Evolutionary conservation across 2,113 vertebrate species (phyloP), one percentile per base, ranked within the genome.

Genomic region (Hoplias malabaricus): DNA sequence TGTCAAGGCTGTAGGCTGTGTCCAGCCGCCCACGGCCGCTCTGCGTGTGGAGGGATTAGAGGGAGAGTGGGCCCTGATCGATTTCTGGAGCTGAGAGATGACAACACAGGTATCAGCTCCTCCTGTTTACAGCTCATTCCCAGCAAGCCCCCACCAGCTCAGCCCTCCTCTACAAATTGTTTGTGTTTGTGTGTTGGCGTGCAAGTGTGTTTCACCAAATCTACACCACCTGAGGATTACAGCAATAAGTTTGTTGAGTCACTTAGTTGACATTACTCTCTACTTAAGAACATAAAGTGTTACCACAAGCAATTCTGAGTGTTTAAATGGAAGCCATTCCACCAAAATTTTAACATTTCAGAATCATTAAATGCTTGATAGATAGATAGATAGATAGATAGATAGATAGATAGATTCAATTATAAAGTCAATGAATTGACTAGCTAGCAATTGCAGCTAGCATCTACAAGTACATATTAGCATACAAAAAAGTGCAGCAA

Each of bases 31-130:
- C 71, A 70, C 74, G 63, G 53, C 80, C 80, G 16, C 81, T 65
- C 67, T 77, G 80, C 53, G 25, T 79, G 77, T 83, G 72, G 69
- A 19, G 48, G 79, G 84, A 90, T 88, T 80, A 87, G 71, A 84
- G 46, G 69, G 67, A 82, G 71, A 68, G 65, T 75, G 73, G 80
- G n/a, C 77, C 71, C 82, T 25, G 84, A 91, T 91, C 88, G 89
- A 91, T 91, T 90, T 85, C 73, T 82, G 76, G 73, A 80, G 76
- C 82, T 84, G 83, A 70, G 83, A 84, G 84, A 87, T 88, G 87
- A 91, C 81, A 88, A 81, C 81, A 86, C 83, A 82, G 78, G 69
- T 82, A 78, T 86, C 79, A 84, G 83, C 86, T 84, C 71, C 5
- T 42, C 77, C 54, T 83, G 85, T 88, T 90, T 86, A 86, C 79